These are phyloP conservation scores for Solen grandis DNA, from an alignment of 1,140 invertebrate species.

Conservation along the genomic window DNA sequence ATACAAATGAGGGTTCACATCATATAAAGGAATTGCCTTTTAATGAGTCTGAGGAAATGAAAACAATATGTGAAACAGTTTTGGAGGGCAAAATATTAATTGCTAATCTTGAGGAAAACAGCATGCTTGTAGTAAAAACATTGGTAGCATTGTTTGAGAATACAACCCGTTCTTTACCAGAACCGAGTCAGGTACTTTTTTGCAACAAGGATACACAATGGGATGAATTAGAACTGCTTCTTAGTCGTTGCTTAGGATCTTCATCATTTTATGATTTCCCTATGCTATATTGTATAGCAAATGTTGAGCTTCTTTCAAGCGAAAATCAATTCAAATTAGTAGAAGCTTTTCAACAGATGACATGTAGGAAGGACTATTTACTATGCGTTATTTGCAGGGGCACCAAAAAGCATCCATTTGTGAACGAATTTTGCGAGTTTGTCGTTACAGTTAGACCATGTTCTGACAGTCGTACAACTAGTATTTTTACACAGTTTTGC, in stretches of 20 bases:
- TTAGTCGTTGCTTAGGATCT: conserved; percentile 42
- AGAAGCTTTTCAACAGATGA: conserved; percentile 23
- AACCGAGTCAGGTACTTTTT: conserved; percentile 61
- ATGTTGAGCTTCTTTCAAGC: conserved; percentile 56
- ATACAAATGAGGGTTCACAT: too few species aligned
- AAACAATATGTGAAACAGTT: conserved; percentile 47
- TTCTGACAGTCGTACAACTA: conserved; percentile 11
- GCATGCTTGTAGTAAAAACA: conserved; percentile 52
- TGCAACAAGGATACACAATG: conserved; percentile 49
- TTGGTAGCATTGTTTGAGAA: conserved; percentile 59
- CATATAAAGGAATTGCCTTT: too few species aligned
- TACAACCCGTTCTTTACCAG: conserved; percentile 54
- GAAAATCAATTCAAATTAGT: conserved; percentile 52
- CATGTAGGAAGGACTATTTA: neutral
- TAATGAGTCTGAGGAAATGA: conserved; percentile 1
- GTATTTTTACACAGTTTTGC: conserved; percentile 15
- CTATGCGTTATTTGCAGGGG: conserved; percentile 56
- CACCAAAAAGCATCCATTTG: conserved; percentile 52
- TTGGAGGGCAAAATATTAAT: conserved; percentile 44
- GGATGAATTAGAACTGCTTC: conserved; percentile 57
- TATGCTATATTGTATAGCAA: conserved; percentile 57
- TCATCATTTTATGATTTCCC: neutral
- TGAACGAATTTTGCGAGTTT: conserved; percentile 41
- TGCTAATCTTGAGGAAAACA: conserved; percentile 49
- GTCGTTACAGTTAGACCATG: conserved; percentile 12